A percentile compares a stretch with the other conserved stretches of the same genome.
phyloP scores from a whole-genome alignment of 2,888 invertebrate genomes.

The Zeuzera pyrina region DNA sequence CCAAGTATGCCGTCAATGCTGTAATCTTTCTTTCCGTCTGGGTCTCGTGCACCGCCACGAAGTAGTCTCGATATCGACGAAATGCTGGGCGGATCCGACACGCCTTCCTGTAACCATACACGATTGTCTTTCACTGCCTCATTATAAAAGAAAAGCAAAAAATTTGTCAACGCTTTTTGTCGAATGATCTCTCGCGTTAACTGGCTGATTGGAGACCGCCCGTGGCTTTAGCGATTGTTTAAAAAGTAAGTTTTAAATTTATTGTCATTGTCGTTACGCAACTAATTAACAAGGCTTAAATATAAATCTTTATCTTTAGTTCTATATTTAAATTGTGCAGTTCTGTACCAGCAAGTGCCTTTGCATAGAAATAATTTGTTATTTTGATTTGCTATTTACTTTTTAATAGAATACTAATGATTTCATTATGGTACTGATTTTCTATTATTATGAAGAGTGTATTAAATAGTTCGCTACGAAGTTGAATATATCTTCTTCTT shows the following conservation, averaged over 20 bases:
- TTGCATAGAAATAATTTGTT: too few relatives aligned
- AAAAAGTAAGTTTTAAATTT: constrained; percentile 12
- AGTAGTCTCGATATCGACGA: constrained; percentile 94
- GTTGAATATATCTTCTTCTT: too few relatives aligned
- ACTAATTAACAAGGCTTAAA: too few relatives aligned
- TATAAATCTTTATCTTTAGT: too few relatives aligned
- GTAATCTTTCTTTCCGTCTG: constrained; percentile 89
- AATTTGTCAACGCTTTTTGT: constrained; percentile 9
- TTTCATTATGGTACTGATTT: too few relatives aligned
- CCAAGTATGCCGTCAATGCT: constrained; percentile 90
- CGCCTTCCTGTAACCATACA: constrained; percentile 79
- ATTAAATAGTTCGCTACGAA: too few relatives aligned
- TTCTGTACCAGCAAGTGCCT: too few relatives aligned
- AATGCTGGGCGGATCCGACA: constrained; percentile 95
- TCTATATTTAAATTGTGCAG: too few relatives aligned
- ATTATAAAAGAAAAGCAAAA: constrained; percentile 14
- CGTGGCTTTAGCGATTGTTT: constrained; percentile 12
- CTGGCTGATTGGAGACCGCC: constrained; percentile 14
- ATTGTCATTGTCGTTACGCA: constrained; percentile 15
- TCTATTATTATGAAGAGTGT: too few relatives aligned
- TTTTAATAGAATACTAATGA: too few relatives aligned
- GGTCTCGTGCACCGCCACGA: constrained; percentile 84
- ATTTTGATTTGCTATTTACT: too few relatives aligned
- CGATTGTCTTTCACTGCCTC: constrained; percentile 18
- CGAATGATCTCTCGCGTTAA: constrained; percentile 15